Percentiles rank a stretch among this genome's conserved stretches.
phyloP scores from a whole-genome alignment of 1,140 invertebrate species.

The Drosophila sulfurigaster region DNA sequence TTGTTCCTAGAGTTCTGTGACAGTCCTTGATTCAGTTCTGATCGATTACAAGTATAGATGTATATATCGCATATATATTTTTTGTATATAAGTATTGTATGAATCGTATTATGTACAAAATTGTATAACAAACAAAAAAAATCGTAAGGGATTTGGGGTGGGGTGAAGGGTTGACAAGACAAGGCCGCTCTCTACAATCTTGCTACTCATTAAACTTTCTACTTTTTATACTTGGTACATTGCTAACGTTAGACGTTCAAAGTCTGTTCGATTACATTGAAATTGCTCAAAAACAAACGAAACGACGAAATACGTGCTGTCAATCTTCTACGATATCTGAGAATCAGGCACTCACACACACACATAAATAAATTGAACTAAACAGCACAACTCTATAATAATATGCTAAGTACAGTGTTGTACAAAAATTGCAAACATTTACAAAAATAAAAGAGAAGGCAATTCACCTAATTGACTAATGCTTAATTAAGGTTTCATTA shows the following conservation, averaged over 20 bases:
- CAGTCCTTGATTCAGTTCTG: constrained; percentile 45
- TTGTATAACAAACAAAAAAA: neutral
- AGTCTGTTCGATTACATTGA: constrained; percentile 43
- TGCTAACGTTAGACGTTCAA: constrained; percentile 63
- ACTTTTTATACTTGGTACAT: constrained; percentile 37
- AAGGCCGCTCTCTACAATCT: constrained; percentile 26
- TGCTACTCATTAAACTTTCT: constrained; percentile 19
- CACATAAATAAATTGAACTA: constrained; percentile 39
- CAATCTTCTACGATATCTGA: neutral
- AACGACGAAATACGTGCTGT: neutral
- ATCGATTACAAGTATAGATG: constrained; percentile 7
- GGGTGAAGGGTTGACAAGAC: neutral
- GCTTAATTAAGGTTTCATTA: constrained; percentile 40
- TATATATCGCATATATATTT: constrained; percentile 10
- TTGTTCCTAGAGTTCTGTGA: constrained; percentile 11
- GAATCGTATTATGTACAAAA: constrained; percentile 26
- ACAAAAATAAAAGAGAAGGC: neutral
- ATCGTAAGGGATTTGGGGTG: neutral
- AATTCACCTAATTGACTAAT: constrained; percentile 46
- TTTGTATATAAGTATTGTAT: constrained; percentile 25
- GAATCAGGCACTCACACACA: neutral
- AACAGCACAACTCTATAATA: constrained; percentile 36
- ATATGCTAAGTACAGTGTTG: constrained; percentile 36
- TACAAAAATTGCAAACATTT: constrained; percentile 17
- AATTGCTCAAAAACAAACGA: neutral